A percentile compares a stretch with the other conserved stretches of the same genome.
Evolutionary conservation across 2,888 invertebrate species (phyloP).

Genomic region (Slavum lentiscoides): DNA sequence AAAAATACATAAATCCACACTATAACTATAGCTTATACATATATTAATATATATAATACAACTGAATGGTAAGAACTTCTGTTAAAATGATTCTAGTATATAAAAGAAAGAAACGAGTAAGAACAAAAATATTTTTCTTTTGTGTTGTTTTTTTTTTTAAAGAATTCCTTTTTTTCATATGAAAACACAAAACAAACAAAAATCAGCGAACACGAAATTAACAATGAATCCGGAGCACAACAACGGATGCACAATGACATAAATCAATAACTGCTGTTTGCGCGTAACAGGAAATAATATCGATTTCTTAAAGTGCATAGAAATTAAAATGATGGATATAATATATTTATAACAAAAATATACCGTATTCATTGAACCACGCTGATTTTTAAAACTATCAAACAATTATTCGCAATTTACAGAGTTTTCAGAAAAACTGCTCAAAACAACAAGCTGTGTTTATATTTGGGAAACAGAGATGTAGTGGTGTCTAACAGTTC

Average conservation of each 20-base stretch:
- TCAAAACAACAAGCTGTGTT: conserved; percentile 80
- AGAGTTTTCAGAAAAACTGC: conserved; percentile 87
- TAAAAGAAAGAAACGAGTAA: no score
- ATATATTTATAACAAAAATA: no score
- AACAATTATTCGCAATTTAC: conserved; percentile 57
- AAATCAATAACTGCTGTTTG: background rate
- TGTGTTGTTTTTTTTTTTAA: background rate
- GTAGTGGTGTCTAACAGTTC: conserved; percentile 73
- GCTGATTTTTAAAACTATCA: no score
- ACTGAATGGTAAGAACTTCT: no score
- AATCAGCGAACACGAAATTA: background rate
- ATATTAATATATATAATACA: no score
- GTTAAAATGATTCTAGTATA: no score
- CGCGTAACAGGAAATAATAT: background rate
- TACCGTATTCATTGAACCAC: no score
- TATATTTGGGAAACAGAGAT: conserved; percentile 82
- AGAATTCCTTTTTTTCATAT: background rate
- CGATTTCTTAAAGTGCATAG: background rate
- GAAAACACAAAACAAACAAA: conserved; percentile 7
- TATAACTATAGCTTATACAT: no score
- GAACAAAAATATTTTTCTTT: background rate
- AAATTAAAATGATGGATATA: background rate
- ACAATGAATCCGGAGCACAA: background rate
- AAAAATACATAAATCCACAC: no score
- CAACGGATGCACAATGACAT: background rate